Evolutionary conservation across 2,888 invertebrate species (phyloP).

Genomic region (Magallana nippona): DNA sequence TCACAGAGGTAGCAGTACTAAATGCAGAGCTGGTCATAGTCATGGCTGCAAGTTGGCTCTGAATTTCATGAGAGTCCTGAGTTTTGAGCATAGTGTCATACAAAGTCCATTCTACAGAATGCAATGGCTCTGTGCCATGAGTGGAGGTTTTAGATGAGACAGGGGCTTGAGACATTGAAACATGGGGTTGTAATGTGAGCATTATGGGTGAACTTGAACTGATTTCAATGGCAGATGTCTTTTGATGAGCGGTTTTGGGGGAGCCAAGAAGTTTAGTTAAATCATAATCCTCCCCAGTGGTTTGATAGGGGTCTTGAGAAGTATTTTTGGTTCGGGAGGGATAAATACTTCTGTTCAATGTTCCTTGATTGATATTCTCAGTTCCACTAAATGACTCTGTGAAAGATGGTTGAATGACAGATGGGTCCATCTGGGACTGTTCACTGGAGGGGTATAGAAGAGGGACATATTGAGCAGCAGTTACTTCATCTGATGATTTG

Average conservation of each 20-base stretch:
- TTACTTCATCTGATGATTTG: constrained; percentile 1
- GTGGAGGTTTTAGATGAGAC: not conserved
- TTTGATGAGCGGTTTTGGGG: not conserved
- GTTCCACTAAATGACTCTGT: not conserved
- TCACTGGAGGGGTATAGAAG: not conserved
- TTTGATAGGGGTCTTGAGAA: not conserved
- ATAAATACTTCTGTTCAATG: constrained; percentile 7
- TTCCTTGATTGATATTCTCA: not conserved
- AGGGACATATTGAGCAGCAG: not conserved
- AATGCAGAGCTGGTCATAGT: not conserved
- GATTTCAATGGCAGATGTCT: not conserved
- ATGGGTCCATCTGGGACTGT: not conserved
- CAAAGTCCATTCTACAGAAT: not conserved
- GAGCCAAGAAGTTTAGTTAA: not conserved
- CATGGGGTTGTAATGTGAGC: not conserved
- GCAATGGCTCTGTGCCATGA: not conserved
- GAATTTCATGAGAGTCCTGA: not conserved
- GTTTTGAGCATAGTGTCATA: constrained; percentile 30
- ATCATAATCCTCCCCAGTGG: not conserved
- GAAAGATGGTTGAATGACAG: not conserved
- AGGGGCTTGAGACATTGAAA: not conserved
- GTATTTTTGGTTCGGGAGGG: not conserved
- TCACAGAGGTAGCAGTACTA: not conserved
- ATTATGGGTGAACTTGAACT: not conserved
- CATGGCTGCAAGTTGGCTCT: not conserved